A percentile compares a stretch with the other conserved stretches of the same genome.
These are phyloP conservation scores for Microcebus ravelobensis DNA, from an alignment of 2,113 vertebrate genomes.

Conservation along the genomic window DNA sequence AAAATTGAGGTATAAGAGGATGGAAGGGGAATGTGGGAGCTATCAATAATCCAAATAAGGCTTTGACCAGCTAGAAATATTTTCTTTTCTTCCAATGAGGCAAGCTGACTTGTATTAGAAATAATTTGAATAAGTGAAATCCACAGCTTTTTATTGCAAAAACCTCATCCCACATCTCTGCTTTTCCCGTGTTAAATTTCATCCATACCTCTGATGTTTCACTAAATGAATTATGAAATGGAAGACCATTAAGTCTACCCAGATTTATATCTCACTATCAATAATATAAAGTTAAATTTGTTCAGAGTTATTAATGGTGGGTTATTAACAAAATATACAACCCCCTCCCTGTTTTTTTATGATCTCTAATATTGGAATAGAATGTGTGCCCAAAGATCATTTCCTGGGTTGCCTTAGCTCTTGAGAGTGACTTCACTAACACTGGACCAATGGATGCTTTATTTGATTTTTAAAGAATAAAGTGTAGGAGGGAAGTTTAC, in stretches of 20 bases:
- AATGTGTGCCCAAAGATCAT: not conserved
- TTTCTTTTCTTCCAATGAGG: not conserved
- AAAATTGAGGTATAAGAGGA: not conserved
- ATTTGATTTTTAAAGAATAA: constrained; percentile 44
- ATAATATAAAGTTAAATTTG: constrained; percentile 55
- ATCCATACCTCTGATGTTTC: constrained; percentile 23
- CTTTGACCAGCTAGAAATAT: constrained; percentile 16
- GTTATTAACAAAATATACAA: constrained; percentile 61
- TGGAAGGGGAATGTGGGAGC: not conserved
- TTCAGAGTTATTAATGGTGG: constrained; percentile 17
- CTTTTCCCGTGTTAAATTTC: constrained; percentile 61
- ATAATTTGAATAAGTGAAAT: constrained; percentile 51
- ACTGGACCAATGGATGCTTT: not conserved
- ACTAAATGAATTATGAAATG: constrained; percentile 56
- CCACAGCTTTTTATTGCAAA: constrained; percentile 46
- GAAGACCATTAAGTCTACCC: constrained; percentile 42
- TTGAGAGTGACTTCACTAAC: not conserved
- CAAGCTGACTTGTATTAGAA: constrained; percentile 34
- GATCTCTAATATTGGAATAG: constrained; percentile 16
- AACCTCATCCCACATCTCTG: constrained; percentile 25
- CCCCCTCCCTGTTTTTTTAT: not conserved
- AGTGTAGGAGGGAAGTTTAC: not conserved
- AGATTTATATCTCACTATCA: constrained; percentile 58
- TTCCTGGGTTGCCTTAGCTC: constrained; percentile 1
- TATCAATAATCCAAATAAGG: not conserved